These are phyloP conservation scores for Cariama cristata DNA, from an alignment of 2,113 vertebrate species.

Conservation along the genomic window DNA sequence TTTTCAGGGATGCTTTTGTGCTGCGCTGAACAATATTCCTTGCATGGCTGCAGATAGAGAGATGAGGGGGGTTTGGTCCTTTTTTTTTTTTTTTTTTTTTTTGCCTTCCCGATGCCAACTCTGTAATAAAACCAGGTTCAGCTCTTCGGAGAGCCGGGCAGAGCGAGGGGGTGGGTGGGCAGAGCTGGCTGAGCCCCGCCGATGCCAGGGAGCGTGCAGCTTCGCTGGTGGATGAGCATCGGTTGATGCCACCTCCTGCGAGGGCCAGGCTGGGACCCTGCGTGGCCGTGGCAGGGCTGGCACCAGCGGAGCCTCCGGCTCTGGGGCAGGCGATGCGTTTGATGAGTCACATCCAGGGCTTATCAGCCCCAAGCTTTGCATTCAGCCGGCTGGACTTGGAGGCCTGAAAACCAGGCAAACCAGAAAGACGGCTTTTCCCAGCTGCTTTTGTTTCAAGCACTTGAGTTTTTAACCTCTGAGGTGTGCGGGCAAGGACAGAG, in stretches of 20 bases:
- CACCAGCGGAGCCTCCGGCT: background rate
- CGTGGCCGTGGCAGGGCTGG: background rate
- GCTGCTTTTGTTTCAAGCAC: background rate
- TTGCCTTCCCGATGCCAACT: constrained; percentile 7
- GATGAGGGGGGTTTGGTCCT: constrained; percentile 71
- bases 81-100: background rate
- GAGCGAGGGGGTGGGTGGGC: background rate
- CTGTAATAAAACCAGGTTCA: background rate
- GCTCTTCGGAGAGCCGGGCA: background rate
- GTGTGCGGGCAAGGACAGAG: background rate
- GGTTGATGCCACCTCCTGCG: background rate
- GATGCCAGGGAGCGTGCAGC: background rate
- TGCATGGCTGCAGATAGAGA: constrained; percentile 85
- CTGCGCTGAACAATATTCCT: constrained; percentile 88
- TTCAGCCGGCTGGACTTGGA: background rate
- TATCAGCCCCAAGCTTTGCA: background rate
- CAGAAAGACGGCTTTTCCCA: background rate
- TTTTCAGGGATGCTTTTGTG: constrained; percentile 98
- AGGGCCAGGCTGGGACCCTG: background rate
- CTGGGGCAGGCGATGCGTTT: background rate
- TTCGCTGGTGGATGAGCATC: background rate
- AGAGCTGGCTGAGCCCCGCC: background rate
- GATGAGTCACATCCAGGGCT: background rate
- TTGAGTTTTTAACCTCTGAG: background rate
- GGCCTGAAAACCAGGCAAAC: background rate